Base-by-base conservation (phyloP, 1,140 invertebrate genomes). In the Aphelinus atriplicis region DNA sequence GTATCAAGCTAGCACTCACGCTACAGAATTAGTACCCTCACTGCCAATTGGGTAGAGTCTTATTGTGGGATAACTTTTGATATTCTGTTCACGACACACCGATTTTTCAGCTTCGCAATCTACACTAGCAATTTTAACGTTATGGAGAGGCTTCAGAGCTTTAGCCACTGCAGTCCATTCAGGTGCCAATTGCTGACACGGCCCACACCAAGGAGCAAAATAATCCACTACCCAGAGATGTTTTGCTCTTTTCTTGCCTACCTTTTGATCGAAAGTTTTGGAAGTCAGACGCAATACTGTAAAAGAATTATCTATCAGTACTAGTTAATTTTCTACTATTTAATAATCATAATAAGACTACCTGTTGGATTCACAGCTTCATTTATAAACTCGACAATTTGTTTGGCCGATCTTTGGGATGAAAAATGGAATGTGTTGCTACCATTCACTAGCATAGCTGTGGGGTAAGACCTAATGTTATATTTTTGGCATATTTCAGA, bases 381-480 rank as follows among this genome's bases (percentile, higher is more conserved):
- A 78, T 91, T 84, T 26, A 95, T 89, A 85, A 95, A 95, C 74
- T 94, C 92, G 4, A 92, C 84, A 57, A 95, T 89, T 48, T 90
- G 86, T 4, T 85, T 78, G 51, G 91, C 90, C 68, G 88, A 88
- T 80, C 92, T 92, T 48, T 90, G 88, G 60, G 45, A 56, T 72
- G 90, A 89, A 83, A 91, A 94, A 65, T 89, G 86, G 78, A 91
- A 82, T 65, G 90, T 88, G 45, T 88, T 84, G 57, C 89, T 91
- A 3, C 89, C 86, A 80, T 94, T 94, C 79, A 93, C 93, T 2
- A 95, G 86, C 71, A 94, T 91, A 6, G 92, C 91, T 0, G 94
- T 94, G 2, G 94, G 94, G 87, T 95, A 95, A 4, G 92, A 92
- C 50, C 88, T 84, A 63, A 95, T 90, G 63, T 91, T 92, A 78